Evolutionary conservation across 2,797 vertebrate genomes (phyloP), one percentile per base, ranked within the genome.

Genomic region (Bovichtus variegatus): DNA sequence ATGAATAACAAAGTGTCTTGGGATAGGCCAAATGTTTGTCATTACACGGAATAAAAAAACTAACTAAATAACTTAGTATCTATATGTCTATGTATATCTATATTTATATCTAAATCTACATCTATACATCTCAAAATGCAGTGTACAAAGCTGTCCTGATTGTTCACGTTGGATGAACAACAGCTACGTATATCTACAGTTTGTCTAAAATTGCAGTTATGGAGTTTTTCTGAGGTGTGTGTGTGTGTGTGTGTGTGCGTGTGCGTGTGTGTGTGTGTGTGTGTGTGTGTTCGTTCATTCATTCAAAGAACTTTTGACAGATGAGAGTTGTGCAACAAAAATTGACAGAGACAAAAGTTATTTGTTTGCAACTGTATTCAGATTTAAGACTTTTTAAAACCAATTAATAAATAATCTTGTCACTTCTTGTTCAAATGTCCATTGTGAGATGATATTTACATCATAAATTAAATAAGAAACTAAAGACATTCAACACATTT

Each of bases 361-460:
- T 92, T 90, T 88, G 83, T 90, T 93, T 92, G 89, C 92, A 96
- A 94, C 93, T 97, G 94, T 97, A 97, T 93, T 94, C 78, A 80
- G 87, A 94, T 96, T 96, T 90, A 94, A 91, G 95, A 95, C 85
- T 90, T 90, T 90, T 82, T 66, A 50, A 81, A 86, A 93, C 96
- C 96, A 97, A 96, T 97, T 96, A 97, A 97, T 98, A 98, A 97
- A 98, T 98, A 97, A 96, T 96, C 95, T 95, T 95, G 95, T 96
- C 92, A 97, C 95, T 95, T 95, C 93, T 95, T 94, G 93, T 95
- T 95, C 93, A 91, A 97, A 97, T 87, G 82, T 78, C 80, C 81
- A 89, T 91, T 82, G 64, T 78, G 73, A 82, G 68, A 82, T 76
- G 73, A 89, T 93, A 94, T 97, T 96, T 96, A 97, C 96, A 96